A percentile compares a stretch with the other conserved stretches of the same genome.
Conservation (phyloP, 1,140 invertebrate genomes). For the Zaprionus camerounensis region DNA sequence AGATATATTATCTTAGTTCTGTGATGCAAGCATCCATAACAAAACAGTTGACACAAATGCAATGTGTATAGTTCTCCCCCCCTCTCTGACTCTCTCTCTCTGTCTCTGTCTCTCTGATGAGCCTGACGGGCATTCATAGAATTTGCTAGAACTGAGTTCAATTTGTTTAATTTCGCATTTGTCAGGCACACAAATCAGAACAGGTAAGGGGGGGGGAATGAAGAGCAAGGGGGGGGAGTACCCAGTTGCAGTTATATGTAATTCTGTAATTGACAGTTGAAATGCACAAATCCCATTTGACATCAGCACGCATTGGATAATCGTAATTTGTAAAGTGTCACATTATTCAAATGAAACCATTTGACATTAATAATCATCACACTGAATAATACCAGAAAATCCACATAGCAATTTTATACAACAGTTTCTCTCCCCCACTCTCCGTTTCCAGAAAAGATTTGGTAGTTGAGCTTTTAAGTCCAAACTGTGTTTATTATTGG, state of each 20-base stretch:
- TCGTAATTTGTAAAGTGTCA: slow-evolving; percentile 48
- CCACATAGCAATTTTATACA: slow-evolving; percentile 14
- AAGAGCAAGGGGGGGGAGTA: too few relatives aligned
- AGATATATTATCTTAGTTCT: slow-evolving; percentile 57
- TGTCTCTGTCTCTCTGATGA: slow-evolving; percentile 52
- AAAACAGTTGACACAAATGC: slow-evolving; percentile 75
- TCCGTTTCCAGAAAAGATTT: too few relatives aligned
- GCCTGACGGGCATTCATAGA: slow-evolving; percentile 55
- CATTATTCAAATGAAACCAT: slow-evolving; percentile 44
- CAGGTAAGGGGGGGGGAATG: background rate
- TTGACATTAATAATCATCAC: slow-evolving; percentile 38
- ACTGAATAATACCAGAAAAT: slow-evolving; percentile 26
- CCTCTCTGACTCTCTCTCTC: slow-evolving; percentile 12
- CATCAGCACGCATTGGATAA: slow-evolving; percentile 31
- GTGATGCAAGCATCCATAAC: slow-evolving; percentile 70
- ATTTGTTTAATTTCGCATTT: slow-evolving; percentile 51
- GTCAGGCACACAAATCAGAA: slow-evolving; percentile 11
- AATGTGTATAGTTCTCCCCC: slow-evolving; percentile 24
- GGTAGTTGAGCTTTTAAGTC: too few relatives aligned
- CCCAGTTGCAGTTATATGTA: background rate
- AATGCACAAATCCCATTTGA: slow-evolving; percentile 59
- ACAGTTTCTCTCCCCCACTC: too few relatives aligned
- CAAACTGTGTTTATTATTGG: background rate
- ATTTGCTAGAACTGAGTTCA: slow-evolving; percentile 45
- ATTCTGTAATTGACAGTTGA: slow-evolving; percentile 69